These are phyloP conservation scores for Oreotragus oreotragus DNA, from an alignment of 2,113 vertebrate genomes.

Conservation along the genomic window DNA sequence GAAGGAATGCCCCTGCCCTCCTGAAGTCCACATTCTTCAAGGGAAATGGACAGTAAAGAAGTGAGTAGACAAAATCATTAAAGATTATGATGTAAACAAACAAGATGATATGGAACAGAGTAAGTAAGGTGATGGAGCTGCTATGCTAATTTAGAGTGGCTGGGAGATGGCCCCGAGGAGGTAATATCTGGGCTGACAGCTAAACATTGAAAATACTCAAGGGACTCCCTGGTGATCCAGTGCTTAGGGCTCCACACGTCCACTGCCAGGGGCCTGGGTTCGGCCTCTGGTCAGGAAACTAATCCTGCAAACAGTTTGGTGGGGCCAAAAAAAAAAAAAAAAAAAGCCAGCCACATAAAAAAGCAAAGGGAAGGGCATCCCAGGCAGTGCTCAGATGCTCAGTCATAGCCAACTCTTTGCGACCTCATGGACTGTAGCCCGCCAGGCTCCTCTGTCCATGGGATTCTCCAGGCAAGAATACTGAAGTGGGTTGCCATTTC, in stretches of 20 bases:
- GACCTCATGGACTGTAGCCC: not conserved
- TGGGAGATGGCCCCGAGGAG: not conserved
- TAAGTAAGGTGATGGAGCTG: not conserved
- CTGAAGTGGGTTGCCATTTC: not conserved
- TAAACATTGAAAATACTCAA: not conserved
- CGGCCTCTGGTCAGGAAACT: not conserved
- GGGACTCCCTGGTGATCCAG: not conserved
- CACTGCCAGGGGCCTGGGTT: not conserved
- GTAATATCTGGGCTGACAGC: not conserved
- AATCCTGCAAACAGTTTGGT: not conserved
- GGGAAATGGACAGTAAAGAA: not conserved
- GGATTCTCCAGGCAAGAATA: not conserved
- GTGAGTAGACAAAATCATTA: not conserved
- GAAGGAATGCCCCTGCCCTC: not conserved
- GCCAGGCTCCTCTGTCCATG: not conserved
- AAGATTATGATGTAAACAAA: not conserved
- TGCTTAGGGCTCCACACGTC: not conserved
- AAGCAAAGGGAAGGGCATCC: not conserved
- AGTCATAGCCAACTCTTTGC: not conserved
- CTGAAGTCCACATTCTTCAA: not conserved
- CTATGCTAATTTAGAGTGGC: not conserved
- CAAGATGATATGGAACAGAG: not conserved
- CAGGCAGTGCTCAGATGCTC: not conserved
- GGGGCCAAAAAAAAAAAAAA: not conserved
- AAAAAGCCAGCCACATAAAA: not conserved